phyloP scores from a whole-genome alignment of 2,797 vertebrate genomes.

The Hydrophis major region DNA sequence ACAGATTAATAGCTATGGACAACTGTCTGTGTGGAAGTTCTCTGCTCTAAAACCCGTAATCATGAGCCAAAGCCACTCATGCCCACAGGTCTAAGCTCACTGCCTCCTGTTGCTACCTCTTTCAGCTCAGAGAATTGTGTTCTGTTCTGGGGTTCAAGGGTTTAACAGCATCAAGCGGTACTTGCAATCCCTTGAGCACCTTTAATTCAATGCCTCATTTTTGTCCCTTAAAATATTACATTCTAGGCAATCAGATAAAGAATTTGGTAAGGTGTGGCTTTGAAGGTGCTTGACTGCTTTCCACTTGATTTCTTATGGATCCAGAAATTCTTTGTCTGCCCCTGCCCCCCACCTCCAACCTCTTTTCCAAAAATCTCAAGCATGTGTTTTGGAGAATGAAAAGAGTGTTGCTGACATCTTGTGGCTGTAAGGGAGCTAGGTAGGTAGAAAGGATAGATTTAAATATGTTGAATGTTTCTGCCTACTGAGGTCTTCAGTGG shows the following conservation, averaged over 20 bases:
- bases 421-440: background rate
- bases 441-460: background rate
- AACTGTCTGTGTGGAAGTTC: background rate
- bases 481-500: background rate
- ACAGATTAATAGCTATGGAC: background rate
- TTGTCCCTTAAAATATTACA: background rate
- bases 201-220: background rate
- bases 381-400: background rate
- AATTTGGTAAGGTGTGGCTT: background rate
- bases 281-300: background rate
- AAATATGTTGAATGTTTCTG: background rate
- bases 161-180: background rate
- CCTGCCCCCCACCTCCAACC: background rate
- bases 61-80: background rate
- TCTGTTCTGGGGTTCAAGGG: background rate
- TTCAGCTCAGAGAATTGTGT: background rate
- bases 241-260: background rate
- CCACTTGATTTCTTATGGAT: background rate
- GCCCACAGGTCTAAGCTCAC: background rate
- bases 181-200: background rate
- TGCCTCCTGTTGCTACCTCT: background rate
- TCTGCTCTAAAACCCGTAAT: background rate
- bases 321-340: background rate
- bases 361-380: background rate
- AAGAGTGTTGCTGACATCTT: conserved; percentile 7